Conservation (phyloP, 2,888 invertebrate species). For the Galerucella pusilla region DNA sequence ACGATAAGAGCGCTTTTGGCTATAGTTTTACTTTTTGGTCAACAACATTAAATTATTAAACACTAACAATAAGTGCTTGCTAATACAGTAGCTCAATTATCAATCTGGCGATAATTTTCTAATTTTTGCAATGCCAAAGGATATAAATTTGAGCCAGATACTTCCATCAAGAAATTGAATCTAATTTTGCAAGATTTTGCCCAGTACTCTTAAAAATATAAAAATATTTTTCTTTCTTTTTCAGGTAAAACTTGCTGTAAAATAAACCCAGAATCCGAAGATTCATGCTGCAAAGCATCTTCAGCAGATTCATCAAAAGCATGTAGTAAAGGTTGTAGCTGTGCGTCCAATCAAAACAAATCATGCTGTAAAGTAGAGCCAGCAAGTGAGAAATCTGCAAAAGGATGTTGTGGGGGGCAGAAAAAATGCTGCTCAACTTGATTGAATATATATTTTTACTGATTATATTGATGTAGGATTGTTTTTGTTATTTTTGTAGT, state of each 20-base stretch:
- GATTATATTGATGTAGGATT: not conserved
- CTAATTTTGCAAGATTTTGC: no score
- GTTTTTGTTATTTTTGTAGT: not conserved
- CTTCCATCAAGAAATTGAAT: no score
- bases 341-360: not conserved
- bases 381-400: not conserved
- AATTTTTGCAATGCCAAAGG: no score
- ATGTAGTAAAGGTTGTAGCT: not conserved
- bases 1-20: no score
- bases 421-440: not conserved
- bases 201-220: no score
- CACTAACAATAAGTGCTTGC: no score
- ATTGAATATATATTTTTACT: not conserved
- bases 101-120: no score
- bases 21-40: no score
- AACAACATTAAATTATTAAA: no score
- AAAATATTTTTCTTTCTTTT: no score
- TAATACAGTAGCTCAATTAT: no score
- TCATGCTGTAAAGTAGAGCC: not conserved
- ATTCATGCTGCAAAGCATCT: constrained; percentile 8
- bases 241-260: not conserved
- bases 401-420: not conserved
- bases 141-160: no score
- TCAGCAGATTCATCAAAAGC: not conserved
- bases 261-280: not conserved